Evolutionary conservation across 2,797 vertebrate species (phyloP).

Genomic region (Clamator glandarius): DNA sequence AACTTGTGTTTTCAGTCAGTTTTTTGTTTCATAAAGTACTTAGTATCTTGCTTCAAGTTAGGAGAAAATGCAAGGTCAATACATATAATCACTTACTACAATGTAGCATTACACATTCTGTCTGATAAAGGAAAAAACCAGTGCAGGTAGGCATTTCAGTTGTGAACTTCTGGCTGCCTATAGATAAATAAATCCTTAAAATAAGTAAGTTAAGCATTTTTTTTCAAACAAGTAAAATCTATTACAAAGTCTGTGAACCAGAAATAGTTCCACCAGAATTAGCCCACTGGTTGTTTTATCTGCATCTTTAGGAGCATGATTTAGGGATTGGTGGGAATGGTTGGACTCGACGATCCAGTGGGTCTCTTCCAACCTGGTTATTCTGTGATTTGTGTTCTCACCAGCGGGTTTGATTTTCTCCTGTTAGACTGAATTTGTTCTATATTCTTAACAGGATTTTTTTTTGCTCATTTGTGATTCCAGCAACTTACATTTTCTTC

Average conservation of each 20-base stretch:
- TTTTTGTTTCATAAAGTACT: not conserved
- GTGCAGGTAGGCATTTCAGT: not conserved
- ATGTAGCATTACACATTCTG: not conserved
- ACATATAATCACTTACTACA: not conserved
- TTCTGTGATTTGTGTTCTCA: not conserved
- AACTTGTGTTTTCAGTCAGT: not conserved
- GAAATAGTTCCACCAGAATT: not conserved
- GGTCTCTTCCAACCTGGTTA: too few species aligned
- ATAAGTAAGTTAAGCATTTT: not conserved
- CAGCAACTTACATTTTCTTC: not conserved
- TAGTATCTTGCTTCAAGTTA: not conserved
- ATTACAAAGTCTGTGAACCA: not conserved
- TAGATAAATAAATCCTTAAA: not conserved
- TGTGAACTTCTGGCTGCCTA: not conserved
- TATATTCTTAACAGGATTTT: not conserved
- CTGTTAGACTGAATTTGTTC: not conserved
- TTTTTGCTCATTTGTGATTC: not conserved
- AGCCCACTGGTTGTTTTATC: not conserved
- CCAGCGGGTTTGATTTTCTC: not conserved
- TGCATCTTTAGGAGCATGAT: too few species aligned
- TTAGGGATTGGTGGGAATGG: too few species aligned
- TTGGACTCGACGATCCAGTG: too few species aligned
- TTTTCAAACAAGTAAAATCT: not conserved
- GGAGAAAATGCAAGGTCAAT: not conserved
- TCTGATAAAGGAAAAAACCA: not conserved